Percentiles rank a stretch among this genome's conserved stretches.
Conservation (phyloP, 1,140 invertebrate genomes). For the Kradibia gibbosae region DNA sequence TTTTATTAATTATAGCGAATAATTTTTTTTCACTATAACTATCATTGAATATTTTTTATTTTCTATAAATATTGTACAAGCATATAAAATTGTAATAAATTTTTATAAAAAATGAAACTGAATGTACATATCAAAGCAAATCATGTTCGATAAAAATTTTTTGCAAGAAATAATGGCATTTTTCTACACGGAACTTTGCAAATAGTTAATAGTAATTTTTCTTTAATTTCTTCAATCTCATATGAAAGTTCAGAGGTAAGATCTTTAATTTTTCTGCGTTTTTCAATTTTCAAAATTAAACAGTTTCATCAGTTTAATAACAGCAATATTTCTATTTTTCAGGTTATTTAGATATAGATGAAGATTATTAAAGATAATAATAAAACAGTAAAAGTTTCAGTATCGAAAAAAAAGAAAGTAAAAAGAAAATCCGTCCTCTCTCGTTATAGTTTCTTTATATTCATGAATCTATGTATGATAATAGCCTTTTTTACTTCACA, state of each 20-base stretch:
- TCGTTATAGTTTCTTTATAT: constrained; percentile 65
- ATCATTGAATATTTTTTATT: constrained; percentile 13
- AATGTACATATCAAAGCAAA: too few relatives aligned
- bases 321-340: constrained; percentile 6
- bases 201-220: constrained; percentile 41
- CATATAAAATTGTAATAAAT: neutral
- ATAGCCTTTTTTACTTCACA: constrained; percentile 64
- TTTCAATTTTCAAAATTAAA: neutral
- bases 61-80: neutral
- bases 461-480: constrained; percentile 66
- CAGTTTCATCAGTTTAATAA: neutral
- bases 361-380: constrained; percentile 18
- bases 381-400: constrained; percentile 27
- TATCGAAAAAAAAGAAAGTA: constrained; percentile 51
- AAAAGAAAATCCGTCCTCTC: constrained; percentile 54
- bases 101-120: neutral
- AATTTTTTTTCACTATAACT: constrained; percentile 10
- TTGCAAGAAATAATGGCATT: constrained; percentile 9
- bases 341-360: constrained; percentile 36
- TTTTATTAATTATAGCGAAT: constrained; percentile 5
- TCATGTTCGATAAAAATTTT: neutral
- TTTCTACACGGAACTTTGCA: constrained; percentile 33
- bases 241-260: constrained; percentile 36
- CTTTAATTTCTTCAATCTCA: constrained; percentile 15
- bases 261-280: neutral